Evolutionary conservation across 2,888 invertebrate genomes (phyloP).

Genomic region (Esperia sulphurella): DNA sequence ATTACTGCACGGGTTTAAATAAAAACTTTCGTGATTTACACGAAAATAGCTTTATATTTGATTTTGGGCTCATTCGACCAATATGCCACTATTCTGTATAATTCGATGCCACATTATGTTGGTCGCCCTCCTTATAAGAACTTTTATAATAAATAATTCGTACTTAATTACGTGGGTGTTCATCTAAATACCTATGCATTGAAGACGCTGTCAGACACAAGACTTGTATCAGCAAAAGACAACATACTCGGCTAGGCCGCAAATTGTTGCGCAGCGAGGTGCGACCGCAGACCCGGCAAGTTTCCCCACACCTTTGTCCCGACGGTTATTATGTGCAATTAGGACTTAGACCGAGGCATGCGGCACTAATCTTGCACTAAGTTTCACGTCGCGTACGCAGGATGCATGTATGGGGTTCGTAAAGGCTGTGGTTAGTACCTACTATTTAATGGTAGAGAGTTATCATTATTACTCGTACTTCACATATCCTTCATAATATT

Average conservation of each 20-base stretch:
- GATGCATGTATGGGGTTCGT: conserved; percentile 23
- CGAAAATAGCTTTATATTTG: too few relatives aligned
- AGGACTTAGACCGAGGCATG: conserved; percentile 55
- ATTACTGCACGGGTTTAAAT: too few relatives aligned
- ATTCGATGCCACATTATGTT: too few relatives aligned
- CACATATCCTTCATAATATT: too few relatives aligned
- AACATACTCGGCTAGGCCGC: conserved; percentile 47
- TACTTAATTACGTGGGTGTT: background rate
- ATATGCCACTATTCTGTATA: too few relatives aligned
- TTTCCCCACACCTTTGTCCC: conserved; percentile 41
- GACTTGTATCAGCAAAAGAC: conserved; percentile 32
- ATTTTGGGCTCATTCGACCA: too few relatives aligned
- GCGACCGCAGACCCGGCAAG: conserved; percentile 41
- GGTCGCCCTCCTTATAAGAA: background rate
- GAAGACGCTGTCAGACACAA: background rate
- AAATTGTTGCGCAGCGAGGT: conserved; percentile 59
- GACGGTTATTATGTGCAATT: conserved; percentile 68
- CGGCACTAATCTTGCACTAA: conserved; percentile 60
- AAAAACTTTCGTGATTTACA: too few relatives aligned
- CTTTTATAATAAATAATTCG: too few relatives aligned
- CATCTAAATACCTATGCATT: background rate
- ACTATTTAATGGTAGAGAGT: too few relatives aligned
- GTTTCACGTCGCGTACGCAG: conserved; percentile 26
- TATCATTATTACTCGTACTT: too few relatives aligned
- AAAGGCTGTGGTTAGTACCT: background rate